Evolutionary conservation across 2,113 vertebrate species (phyloP), one percentile per base, ranked within the genome.

Genomic region (Ophiodon elongatus): DNA sequence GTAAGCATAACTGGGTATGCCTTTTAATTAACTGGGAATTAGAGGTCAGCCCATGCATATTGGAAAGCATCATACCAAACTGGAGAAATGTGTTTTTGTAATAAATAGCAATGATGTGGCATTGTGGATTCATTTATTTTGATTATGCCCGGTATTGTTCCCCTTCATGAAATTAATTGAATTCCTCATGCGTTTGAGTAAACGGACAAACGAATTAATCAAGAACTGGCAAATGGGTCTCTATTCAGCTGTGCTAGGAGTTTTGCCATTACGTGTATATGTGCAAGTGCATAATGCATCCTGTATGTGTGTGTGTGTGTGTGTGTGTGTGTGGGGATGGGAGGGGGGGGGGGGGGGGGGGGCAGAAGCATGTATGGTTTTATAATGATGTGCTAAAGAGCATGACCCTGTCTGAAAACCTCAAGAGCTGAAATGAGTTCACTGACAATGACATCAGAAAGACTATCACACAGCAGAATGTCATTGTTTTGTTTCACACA

Each of bases 91-190:
- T 87, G 73, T 90, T 88, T 90, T 92, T 85, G 85, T 84, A 88
- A 91, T 91, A 90, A 91, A 94, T 83, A 89, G 86, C 90, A 91
- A 91, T 92, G 76, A 91, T 92, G 79, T 90, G 83, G 73, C 90
- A 87, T 90, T 89, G 86, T 89, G 89, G 83, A 91, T 93, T 90
- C 88, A 94, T 94, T 94, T 91, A 91, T 94, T 94, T 88, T 93
- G 91, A 93, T 92, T 94, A 92, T 73, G 70, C 71, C 80, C 84
- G 82, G 78, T 84, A 89, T 93, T 92, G 90, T 94, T 91, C 86
- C 92, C 92, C 91, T 91, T 89, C 85, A 85, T 88, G 79, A 88
- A 91, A 94, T 89, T 93, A 94, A 94, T 92, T 91, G 88, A 94
- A 92, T 93, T 92, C 67, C 79, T 89, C 85, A 82, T 89, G 89